phyloP scores from a whole-genome alignment of 2,113 vertebrate genomes.

The Vulpes ferrilata region DNA sequence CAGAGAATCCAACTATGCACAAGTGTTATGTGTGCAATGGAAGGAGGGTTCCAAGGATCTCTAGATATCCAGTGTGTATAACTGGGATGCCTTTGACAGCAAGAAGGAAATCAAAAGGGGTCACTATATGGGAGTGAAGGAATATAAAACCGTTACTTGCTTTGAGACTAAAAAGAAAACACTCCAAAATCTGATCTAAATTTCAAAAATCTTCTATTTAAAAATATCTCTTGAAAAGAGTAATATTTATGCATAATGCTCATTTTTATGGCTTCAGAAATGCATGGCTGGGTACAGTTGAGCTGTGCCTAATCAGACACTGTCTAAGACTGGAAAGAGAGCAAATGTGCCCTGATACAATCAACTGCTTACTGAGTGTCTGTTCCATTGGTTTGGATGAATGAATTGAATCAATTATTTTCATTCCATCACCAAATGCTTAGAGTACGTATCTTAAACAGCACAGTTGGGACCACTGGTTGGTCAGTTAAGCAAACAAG shows the following conservation, averaged over 20 bases:
- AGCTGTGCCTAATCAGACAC: conserved; percentile 33
- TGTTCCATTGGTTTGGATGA: conserved; percentile 56
- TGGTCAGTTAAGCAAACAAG: background rate
- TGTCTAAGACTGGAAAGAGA: conserved; percentile 35
- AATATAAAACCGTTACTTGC: background rate
- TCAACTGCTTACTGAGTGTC: background rate
- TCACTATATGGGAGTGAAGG: background rate
- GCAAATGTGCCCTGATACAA: conserved; percentile 22
- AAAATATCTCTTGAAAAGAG: background rate
- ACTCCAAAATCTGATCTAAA: background rate
- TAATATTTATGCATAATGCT: conserved; percentile 15
- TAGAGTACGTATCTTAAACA: background rate
- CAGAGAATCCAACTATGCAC: background rate
- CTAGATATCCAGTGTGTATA: background rate
- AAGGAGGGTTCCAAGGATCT: background rate
- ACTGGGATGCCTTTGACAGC: background rate
- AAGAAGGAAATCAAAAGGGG: background rate
- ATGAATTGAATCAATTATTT: conserved; percentile 57
- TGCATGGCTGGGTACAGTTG: background rate
- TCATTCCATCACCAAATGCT: conserved; percentile 47
- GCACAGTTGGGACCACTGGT: background rate
- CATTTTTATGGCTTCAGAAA: background rate
- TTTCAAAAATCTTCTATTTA: background rate
- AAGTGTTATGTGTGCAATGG: background rate
- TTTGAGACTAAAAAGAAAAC: background rate